Evolutionary conservation across 1,140 invertebrate species (phyloP).

Genomic region (Drosophila paulistorum): DNA sequence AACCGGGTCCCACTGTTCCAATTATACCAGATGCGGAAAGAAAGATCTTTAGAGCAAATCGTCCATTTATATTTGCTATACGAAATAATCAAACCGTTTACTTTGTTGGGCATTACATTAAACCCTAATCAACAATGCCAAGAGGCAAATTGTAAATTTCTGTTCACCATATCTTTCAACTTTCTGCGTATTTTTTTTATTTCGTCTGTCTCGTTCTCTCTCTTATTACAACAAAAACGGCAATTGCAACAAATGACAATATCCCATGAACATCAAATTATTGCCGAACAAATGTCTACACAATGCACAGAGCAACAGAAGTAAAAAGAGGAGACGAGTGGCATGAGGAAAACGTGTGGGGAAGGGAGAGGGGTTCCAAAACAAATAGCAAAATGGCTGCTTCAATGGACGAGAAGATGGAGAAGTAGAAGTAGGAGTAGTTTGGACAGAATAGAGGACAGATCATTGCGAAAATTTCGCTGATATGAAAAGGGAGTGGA

Average conservation of each 20-base stretch:
- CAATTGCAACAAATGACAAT: conserved; percentile 53
- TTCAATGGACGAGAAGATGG: background rate
- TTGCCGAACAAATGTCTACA: conserved; percentile 54
- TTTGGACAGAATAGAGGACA: conserved; percentile 30
- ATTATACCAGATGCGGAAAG: conserved; percentile 42
- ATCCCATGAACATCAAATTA: conserved; percentile 61
- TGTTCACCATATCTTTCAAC: background rate
- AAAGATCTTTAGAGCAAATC: conserved; percentile 67
- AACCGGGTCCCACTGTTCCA: conserved; percentile 12
- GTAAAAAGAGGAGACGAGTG: conserved; percentile 22
- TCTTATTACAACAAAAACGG: conserved; percentile 2
- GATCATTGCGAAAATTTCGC: conserved; percentile 60
- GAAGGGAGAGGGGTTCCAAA: conserved; percentile 19
- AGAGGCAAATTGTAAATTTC: conserved; percentile 7
- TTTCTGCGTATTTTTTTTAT: background rate
- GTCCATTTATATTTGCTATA: conserved; percentile 75
- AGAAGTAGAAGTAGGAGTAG: background rate
- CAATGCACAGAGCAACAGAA: conserved; percentile 36
- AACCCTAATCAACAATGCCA: conserved; percentile 45
- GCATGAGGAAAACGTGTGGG: conserved; percentile 3
- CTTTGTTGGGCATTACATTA: conserved; percentile 70
- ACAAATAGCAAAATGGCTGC: conserved; percentile 55
- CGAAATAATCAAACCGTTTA: conserved; percentile 58
- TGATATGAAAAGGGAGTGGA: conserved; percentile 38
- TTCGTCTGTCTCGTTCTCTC: background rate